These are phyloP conservation scores for Drosophila setosimentum DNA, from an alignment of 2,888 invertebrate species.

Conservation along the genomic window DNA sequence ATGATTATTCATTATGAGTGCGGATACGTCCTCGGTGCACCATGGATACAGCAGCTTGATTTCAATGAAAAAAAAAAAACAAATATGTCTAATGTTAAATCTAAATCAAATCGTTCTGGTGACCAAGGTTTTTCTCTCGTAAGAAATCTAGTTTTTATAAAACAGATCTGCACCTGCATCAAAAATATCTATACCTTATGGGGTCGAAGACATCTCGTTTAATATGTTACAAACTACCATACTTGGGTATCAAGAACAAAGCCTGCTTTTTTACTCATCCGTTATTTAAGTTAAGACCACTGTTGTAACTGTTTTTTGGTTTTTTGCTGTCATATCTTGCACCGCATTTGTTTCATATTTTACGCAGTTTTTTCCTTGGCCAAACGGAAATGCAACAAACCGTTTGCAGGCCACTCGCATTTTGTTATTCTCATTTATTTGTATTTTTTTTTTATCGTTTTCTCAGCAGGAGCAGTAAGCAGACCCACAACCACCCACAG, in stretches of 20 bases:
- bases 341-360: conserved; percentile 69
- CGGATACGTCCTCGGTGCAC: conserved; percentile 43
- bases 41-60: conserved; percentile 21
- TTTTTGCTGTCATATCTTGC: conserved; percentile 49
- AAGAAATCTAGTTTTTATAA: not conserved
- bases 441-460: conserved; percentile 19
- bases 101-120: not conserved
- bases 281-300: conserved; percentile 35
- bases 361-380: conserved; percentile 53
- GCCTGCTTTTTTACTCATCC: not conserved
- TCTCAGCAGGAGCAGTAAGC: not conserved
- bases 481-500: not conserved
- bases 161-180: not conserved
- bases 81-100: not conserved
- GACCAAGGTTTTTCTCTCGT: not conserved
- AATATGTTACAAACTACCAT: not conserved
- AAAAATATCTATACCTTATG: not conserved
- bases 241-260: not conserved
- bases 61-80: not conserved
- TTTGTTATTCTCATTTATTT: too few relatives aligned
- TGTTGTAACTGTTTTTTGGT: conserved; percentile 34
- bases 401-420: conserved; percentile 39
- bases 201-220: not conserved
- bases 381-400: conserved; percentile 66
- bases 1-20: conserved; percentile 79